A percentile compares a stretch with the other conserved stretches of the same genome.
Evolutionary conservation across 2,888 invertebrate genomes (phyloP).

Genomic region (Gortyna flavago): DNA sequence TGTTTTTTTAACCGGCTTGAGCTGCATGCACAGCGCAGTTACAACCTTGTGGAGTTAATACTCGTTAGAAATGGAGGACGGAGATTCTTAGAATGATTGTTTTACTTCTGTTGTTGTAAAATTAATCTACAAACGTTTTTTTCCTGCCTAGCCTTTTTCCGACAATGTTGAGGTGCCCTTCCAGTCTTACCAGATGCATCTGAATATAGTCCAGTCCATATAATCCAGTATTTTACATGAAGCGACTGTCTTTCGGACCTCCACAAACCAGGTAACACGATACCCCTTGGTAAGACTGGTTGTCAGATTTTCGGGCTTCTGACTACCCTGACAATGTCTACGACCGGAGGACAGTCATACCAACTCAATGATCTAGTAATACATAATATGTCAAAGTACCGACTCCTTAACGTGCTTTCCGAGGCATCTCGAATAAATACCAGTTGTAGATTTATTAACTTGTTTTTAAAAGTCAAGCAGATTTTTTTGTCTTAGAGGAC

Average conservation of each 20-base stretch:
- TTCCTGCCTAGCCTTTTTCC: neutral
- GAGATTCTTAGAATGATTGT: neutral
- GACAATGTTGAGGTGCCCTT: neutral
- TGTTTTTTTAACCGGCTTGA: conserved; percentile 5
- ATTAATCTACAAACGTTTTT: neutral
- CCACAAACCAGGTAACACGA: neutral
- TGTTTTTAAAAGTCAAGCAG: too few species aligned
- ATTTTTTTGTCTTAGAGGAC: too few species aligned
- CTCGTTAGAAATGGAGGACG: neutral
- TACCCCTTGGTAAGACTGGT: neutral
- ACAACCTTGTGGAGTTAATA: conserved; percentile 4
- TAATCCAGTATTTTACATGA: neutral
- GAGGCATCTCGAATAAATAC: too few species aligned
- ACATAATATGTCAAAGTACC: too few species aligned
- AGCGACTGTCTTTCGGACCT: neutral
- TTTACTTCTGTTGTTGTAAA: neutral
- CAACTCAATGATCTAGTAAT: too few species aligned
- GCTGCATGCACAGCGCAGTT: neutral
- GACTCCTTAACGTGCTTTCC: neutral
- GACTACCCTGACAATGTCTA: neutral
- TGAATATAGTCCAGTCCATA: too few species aligned
- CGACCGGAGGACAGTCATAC: neutral
- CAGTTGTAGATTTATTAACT: too few species aligned
- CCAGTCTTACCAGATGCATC: neutral
- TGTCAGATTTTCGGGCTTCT: neutral